Evolutionary conservation across 1,140 invertebrate species (phyloP).

Genomic region (Pentalonia nigronervosa): DNA sequence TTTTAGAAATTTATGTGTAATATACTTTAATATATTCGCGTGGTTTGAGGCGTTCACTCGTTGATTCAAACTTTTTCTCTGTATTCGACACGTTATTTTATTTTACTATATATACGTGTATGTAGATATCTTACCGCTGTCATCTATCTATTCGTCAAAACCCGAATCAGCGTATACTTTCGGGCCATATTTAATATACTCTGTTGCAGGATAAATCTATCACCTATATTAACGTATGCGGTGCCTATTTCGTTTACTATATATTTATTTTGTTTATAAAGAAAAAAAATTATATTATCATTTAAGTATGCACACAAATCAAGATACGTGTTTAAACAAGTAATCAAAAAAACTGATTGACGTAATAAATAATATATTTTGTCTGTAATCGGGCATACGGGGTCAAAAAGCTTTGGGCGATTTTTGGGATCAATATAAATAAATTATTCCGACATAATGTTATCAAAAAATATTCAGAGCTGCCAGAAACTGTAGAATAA

Average conservation of each 20-base stretch:
- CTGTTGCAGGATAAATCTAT: not conserved
- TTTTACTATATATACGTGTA: not conserved
- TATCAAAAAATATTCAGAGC: constrained; percentile 8
- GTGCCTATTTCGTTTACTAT: not conserved
- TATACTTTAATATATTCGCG: not conserved
- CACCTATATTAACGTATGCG: not conserved
- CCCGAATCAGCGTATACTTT: not conserved
- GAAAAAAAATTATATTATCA: not conserved
- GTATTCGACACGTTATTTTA: not conserved
- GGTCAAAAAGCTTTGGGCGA: constrained; percentile 15
- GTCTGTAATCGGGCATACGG: not conserved
- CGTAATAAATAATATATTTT: constrained; percentile 41
- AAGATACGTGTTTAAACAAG: not conserved
- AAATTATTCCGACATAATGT: constrained; percentile 36
- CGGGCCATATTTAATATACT: not conserved
- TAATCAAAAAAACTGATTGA: constrained; percentile 10
- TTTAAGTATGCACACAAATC: not conserved
- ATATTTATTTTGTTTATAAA: not conserved
- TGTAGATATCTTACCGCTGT: not conserved
- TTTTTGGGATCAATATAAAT: constrained; percentile 43
- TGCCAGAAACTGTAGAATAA: not conserved
- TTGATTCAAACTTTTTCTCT: not conserved
- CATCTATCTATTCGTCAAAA: not conserved
- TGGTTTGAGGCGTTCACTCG: not conserved
- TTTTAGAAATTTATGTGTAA: not conserved